Conservation (phyloP, 1,140 invertebrate species). For the Cheumatopsyche charites region DNA sequence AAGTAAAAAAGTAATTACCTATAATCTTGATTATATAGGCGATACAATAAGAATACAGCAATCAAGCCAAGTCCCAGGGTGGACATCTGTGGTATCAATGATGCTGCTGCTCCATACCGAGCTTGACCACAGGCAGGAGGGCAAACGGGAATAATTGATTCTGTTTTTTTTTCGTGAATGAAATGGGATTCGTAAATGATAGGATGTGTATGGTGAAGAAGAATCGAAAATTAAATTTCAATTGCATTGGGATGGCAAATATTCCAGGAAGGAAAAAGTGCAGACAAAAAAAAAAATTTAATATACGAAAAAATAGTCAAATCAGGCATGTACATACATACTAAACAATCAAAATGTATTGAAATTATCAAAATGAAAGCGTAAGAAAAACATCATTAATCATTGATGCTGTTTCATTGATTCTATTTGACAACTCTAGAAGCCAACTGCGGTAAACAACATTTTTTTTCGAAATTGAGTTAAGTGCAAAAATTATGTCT, state of each 20-base stretch:
- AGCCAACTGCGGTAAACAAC: no score
- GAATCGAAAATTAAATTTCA: conserved; percentile 3
- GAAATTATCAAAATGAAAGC: no score
- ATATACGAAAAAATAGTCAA: background rate
- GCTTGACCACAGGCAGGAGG: conserved; percentile 87
- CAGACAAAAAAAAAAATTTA: conserved; percentile 5
- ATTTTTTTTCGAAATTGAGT: no score
- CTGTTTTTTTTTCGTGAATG: conserved; percentile 60
- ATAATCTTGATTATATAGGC: conserved; percentile 36
- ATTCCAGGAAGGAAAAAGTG: background rate
- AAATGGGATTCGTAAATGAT: background rate
- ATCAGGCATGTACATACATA: background rate
- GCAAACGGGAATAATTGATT: conserved; percentile 89
- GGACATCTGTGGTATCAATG: conserved; percentile 49
- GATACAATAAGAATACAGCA: conserved; percentile 51
- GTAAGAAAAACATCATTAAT: no score
- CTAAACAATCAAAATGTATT: background rate
- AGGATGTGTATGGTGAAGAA: background rate
- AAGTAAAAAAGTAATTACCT: conserved; percentile 40
- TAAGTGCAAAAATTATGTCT: no score
- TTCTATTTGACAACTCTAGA: no score
- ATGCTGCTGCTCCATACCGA: conserved; percentile 64
- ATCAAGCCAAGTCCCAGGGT: conserved; percentile 58
- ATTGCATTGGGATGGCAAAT: background rate
- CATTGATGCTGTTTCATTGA: no score